A percentile compares a stretch with the other conserved stretches of the same genome.
Conservation (phyloP, 2,797 vertebrate species). For the Serranus cabrilla region DNA sequence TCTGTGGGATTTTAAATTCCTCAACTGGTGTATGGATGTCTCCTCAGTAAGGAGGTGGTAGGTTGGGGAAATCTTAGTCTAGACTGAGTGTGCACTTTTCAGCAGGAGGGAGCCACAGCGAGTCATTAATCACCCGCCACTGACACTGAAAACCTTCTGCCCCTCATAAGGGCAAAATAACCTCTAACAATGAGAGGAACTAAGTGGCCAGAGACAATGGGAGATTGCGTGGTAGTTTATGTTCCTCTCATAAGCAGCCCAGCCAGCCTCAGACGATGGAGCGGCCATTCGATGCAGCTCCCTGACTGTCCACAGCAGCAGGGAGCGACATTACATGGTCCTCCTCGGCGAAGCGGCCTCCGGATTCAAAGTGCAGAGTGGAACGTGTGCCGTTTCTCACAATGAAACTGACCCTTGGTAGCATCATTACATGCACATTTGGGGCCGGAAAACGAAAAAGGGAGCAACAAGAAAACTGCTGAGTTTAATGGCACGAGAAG, state of each 20-base stretch:
- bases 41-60: constrained; percentile 58
- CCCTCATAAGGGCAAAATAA: constrained; percentile 87
- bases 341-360: constrained; percentile 63
- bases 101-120: constrained; percentile 78
- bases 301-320: constrained; percentile 79
- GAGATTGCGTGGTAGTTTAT: constrained; percentile 85
- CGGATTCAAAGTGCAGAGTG: constrained; percentile 63
- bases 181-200: constrained; percentile 83
- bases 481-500: constrained; percentile 55
- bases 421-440: constrained; percentile 71
- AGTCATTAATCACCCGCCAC: constrained; percentile 88
- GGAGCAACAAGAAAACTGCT: constrained; percentile 29
- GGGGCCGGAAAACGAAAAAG: constrained; percentile 16
- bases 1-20: constrained; percentile 62
- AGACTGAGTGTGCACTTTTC: constrained; percentile 84
- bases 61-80: constrained; percentile 83
- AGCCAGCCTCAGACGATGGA: constrained; percentile 82
- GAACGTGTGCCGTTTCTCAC: constrained; percentile 60
- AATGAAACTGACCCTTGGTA: constrained; percentile 84
- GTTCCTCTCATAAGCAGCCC: constrained; percentile 85
- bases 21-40: constrained; percentile 55
- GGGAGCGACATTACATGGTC: constrained; percentile 78
- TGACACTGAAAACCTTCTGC: constrained; percentile 86
- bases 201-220: constrained; percentile 87
- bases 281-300: constrained; percentile 90